Evolutionary conservation across 2,888 invertebrate genomes (phyloP).

Genomic region (Notodonta dromedarius): DNA sequence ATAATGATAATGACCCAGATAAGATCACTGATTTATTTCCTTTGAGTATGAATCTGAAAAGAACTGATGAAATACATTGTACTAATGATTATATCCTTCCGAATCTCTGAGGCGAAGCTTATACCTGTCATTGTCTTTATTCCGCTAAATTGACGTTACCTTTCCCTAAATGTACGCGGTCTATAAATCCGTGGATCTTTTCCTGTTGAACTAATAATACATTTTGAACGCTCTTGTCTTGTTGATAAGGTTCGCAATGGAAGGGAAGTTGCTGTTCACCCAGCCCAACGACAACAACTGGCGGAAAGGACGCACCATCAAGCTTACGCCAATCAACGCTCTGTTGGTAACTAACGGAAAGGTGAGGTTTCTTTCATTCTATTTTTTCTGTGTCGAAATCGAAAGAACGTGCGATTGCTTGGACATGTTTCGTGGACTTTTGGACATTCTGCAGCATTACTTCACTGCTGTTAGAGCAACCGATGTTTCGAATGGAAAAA

Average conservation of each 20-base stretch:
- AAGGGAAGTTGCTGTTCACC: conserved; percentile 94
- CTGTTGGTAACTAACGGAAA: conserved; percentile 96
- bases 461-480: not conserved
- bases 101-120: conserved; percentile 18
- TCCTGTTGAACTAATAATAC: conserved; percentile 10
- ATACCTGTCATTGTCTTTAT: conserved; percentile 31
- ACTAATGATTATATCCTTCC: not conserved
- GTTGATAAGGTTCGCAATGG: conserved; percentile 89
- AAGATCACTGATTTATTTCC: no score
- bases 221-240: conserved; percentile 36
- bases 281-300: conserved; percentile 96
- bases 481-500: no score
- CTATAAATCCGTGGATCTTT: conserved; percentile 21
- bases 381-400: not conserved
- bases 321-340: conserved; percentile 94
- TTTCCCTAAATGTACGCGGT: conserved; percentile 27
- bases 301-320: conserved; percentile 94
- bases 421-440: not conserved
- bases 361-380: conserved; percentile 78
- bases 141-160: conserved; percentile 31
- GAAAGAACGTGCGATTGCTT: not conserved
- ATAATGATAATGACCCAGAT: no score
- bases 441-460: not conserved
- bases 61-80: not conserved
- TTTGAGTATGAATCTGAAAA: not conserved